Conservation (phyloP, 2,888 invertebrate species). For the Lithosia quadra region DNA sequence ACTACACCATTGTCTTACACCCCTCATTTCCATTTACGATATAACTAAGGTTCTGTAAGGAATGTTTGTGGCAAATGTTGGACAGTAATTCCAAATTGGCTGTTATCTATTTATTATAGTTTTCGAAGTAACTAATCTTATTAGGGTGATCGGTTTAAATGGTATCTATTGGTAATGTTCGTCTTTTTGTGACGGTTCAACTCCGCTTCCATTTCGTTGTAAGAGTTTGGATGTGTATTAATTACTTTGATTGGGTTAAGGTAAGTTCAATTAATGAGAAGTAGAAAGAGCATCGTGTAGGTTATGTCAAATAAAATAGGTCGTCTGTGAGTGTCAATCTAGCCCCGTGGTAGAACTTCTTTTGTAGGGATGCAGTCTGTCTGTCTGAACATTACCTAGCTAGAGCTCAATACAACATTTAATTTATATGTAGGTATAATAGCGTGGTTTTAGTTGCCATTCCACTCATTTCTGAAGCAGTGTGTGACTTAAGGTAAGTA, state of each 20-base stretch:
- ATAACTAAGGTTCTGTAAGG: slow-evolving; percentile 24
- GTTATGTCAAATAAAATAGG: too few species aligned
- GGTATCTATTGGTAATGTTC: background rate
- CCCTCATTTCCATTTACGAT: slow-evolving; percentile 50
- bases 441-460: too few species aligned
- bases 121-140: slow-evolving; percentile 12
- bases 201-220: background rate
- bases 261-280: background rate
- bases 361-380: too few species aligned
- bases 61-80: slow-evolving; percentile 27
- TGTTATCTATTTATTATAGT: background rate
- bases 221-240: background rate
- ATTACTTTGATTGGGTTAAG: background rate
- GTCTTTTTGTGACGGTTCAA: background rate
- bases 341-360: too few species aligned
- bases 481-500: too few species aligned
- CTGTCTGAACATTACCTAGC: too few species aligned
- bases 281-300: background rate
- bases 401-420: too few species aligned
- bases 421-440: too few species aligned
- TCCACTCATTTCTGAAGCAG: too few species aligned
- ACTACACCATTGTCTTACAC: slow-evolving; percentile 55
- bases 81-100: background rate
- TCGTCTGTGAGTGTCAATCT: too few species aligned
- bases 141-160: slow-evolving; percentile 5